phyloP scores from a whole-genome alignment of 2,888 invertebrate genomes.

The Noctua comes region DNA sequence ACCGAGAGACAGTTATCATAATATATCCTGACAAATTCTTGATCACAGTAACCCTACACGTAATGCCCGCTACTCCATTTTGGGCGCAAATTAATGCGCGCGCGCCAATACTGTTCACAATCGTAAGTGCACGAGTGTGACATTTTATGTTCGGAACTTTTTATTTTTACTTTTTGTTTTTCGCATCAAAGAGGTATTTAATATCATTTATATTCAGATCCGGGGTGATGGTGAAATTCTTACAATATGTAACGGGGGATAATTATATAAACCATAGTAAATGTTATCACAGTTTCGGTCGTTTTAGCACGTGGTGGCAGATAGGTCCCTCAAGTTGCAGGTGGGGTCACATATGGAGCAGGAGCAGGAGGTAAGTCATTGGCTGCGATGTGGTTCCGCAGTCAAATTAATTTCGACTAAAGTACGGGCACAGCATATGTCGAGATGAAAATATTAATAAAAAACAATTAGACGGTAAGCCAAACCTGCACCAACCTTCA shows the following conservation, averaged over 20 bases:
- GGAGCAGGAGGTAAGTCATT: no score
- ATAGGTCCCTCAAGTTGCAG: neutral
- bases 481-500: no score
- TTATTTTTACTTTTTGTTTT: slow-evolving; percentile 23
- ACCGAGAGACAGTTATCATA: neutral
- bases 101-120: slow-evolving; percentile 47
- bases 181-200: slow-evolving; percentile 17
- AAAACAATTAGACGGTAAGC: no score
- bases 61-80: slow-evolving; percentile 60
- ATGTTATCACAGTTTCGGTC: neutral
- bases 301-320: neutral
- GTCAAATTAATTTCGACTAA: no score
- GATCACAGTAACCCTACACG: slow-evolving; percentile 23
- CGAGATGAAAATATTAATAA: no score
- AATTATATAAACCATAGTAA: neutral
- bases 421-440: no score
- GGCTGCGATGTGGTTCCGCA: no score
- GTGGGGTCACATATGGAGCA: neutral
- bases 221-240: slow-evolving; percentile 8
- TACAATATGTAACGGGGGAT: neutral
- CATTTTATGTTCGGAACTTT: slow-evolving; percentile 53
- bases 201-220: slow-evolving; percentile 14
- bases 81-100: slow-evolving; percentile 61
- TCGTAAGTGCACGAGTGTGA: slow-evolving; percentile 60
- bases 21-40: neutral